Conservation (phyloP, 1,140 invertebrate species). For the Nymphalis io region DNA sequence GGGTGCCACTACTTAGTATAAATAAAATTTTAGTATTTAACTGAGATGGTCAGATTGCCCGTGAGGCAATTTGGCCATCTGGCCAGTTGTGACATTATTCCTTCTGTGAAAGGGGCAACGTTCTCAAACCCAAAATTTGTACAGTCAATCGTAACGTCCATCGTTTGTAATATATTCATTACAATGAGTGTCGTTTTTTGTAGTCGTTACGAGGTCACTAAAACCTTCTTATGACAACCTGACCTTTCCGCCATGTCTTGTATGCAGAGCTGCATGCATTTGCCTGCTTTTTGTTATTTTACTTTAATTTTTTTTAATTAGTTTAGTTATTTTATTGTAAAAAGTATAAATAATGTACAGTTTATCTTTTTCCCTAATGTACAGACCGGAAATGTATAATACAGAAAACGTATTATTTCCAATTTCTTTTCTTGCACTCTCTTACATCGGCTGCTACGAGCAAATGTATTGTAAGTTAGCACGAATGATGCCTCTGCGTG, state of each 20-base stretch:
- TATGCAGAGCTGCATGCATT: constrained; percentile 83
- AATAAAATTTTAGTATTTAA: constrained; percentile 69
- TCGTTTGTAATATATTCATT: constrained; percentile 81
- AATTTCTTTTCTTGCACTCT: constrained; percentile 89
- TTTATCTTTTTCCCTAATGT: constrained; percentile 78
- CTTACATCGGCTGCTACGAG: constrained; percentile 87
- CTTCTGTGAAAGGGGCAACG: constrained; percentile 82
- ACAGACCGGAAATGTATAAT: constrained; percentile 82
- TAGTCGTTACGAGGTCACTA: constrained; percentile 80
- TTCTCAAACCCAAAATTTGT: constrained; percentile 76
- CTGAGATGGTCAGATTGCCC: constrained; percentile 77
- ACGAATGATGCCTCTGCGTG: constrained; percentile 64
- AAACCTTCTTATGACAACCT: constrained; percentile 80
- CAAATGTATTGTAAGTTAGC: constrained; percentile 91
- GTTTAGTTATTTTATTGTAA: constrained; percentile 81
- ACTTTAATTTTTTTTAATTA: constrained; percentile 72
- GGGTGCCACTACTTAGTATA: constrained; percentile 74
- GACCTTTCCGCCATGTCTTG: constrained; percentile 82
- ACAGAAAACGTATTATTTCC: constrained; percentile 84
- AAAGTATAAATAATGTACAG: constrained; percentile 79
- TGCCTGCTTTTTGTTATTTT: constrained; percentile 83
- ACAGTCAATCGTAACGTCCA: constrained; percentile 79
- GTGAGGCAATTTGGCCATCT: constrained; percentile 78
- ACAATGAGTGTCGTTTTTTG: constrained; percentile 82
- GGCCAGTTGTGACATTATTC: constrained; percentile 82